Evolutionary conservation across 1,140 invertebrate species (phyloP).

Genomic region (Lordiphosa mommai): DNA sequence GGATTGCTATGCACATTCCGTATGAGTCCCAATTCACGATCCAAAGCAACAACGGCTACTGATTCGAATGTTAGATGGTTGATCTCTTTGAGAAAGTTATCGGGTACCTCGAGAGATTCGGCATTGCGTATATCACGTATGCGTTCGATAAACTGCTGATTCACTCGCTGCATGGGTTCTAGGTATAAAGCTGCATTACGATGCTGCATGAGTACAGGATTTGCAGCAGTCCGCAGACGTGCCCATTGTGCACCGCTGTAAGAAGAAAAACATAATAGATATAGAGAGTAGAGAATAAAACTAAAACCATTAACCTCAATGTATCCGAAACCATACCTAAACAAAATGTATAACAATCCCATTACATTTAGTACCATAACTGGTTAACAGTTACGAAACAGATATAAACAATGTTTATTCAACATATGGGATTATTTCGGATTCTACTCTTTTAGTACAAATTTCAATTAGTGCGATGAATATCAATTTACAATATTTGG

Average conservation of each 20-base stretch:
- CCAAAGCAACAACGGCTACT: constrained; percentile 84
- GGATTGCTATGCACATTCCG: background rate
- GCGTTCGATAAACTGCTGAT: constrained; percentile 84
- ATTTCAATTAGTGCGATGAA: no score
- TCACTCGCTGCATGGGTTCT: constrained; percentile 65
- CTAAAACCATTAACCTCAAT: no score
- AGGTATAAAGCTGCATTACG: constrained; percentile 36
- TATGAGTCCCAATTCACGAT: constrained; percentile 59
- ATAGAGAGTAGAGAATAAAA: no score
- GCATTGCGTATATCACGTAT: constrained; percentile 81
- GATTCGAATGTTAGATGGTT: constrained; percentile 86
- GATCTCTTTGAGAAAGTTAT: constrained; percentile 82
- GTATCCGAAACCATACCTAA: no score
- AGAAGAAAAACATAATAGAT: no score
- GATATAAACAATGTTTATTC: no score
- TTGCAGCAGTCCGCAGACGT: constrained; percentile 17
- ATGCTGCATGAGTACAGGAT: constrained; percentile 52
- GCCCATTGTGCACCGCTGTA: constrained; percentile 37
- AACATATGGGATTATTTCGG: no score
- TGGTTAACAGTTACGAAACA: no score
- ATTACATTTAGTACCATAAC: no score
- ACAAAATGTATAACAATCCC: no score
- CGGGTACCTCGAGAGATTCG: constrained; percentile 81
- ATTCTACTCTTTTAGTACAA: no score
- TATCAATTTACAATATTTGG: no score